phyloP scores from a whole-genome alignment of 2,113 vertebrate species.

The Saccopteryx bilineata region DNA sequence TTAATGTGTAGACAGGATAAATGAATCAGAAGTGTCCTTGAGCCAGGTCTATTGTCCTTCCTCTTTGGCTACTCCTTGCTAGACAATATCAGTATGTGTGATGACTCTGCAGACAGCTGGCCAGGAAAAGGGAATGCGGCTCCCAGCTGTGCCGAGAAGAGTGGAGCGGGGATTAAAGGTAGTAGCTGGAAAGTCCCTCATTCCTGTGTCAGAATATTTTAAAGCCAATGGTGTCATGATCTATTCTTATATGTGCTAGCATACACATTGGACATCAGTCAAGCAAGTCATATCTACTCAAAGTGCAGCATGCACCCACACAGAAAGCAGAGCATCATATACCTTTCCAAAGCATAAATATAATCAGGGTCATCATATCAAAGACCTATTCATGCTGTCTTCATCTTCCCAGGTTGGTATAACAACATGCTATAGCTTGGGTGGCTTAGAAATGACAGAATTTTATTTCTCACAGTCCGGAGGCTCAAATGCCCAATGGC shows the following conservation, averaged over 20 bases:
- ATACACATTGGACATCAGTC: not conserved
- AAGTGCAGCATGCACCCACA: too few relatives aligned
- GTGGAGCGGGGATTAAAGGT: conserved; percentile 16
- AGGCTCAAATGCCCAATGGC: not conserved
- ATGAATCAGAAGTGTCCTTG: conserved; percentile 38
- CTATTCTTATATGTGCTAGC: not conserved
- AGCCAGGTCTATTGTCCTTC: conserved; percentile 15
- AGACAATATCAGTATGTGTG: not conserved
- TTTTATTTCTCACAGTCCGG: not conserved
- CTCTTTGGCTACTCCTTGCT: not conserved
- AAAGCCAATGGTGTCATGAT: conserved; percentile 61
- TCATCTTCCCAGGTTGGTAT: not conserved
- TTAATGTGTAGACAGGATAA: not conserved
- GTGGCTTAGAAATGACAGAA: not conserved
- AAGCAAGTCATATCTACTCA: not conserved
- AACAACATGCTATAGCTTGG: not conserved
- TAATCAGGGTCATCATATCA: not conserved
- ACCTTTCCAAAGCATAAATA: not conserved
- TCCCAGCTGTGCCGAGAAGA: conserved; percentile 33
- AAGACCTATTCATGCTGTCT: not conserved
- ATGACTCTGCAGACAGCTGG: conserved; percentile 64
- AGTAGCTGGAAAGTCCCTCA: conserved; percentile 66
- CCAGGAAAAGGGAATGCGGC: conserved; percentile 40
- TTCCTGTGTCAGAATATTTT: conserved; percentile 66
- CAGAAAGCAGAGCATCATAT: not conserved